Evolutionary conservation across 2,888 invertebrate genomes (phyloP).

Genomic region (Camponotus fellah): DNA sequence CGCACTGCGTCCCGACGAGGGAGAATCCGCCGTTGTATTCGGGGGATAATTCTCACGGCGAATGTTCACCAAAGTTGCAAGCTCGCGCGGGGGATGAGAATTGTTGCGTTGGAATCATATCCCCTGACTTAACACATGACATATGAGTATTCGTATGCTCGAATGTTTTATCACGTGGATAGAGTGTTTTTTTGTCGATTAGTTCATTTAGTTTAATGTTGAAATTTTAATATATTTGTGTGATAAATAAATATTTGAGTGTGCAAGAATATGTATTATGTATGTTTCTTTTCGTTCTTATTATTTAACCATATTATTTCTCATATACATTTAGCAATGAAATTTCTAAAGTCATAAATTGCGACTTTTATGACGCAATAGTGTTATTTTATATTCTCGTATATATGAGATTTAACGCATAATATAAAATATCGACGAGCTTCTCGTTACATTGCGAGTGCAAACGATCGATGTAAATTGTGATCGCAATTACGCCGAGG

Average conservation of each 20-base stretch:
- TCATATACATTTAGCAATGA: neutral
- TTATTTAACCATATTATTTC: neutral
- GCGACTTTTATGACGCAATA: conserved; percentile 9
- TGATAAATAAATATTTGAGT: neutral
- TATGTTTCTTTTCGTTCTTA: neutral
- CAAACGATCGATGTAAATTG: conserved; percentile 30
- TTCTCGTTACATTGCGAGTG: neutral
- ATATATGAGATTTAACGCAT: conserved; percentile 1
- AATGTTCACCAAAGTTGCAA: conserved; percentile 39
- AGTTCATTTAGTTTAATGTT: neutral
- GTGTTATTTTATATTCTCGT: conserved; percentile 11
- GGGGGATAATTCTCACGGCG: conserved; percentile 34
- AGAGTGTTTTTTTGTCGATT: conserved; percentile 16
- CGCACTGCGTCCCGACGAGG: neutral
- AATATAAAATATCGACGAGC: conserved; percentile 17
- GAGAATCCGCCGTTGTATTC: conserved; percentile 20
- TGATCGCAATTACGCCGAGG: conserved; percentile 31
- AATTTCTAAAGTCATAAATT: neutral
- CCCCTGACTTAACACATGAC: conserved; percentile 31
- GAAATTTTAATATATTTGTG: neutral
- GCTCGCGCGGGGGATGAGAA: conserved; percentile 10
- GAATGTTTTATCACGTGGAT: neutral
- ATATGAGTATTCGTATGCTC: conserved; percentile 4
- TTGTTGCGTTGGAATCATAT: conserved; percentile 37
- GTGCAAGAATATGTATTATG: neutral